Evolutionary conservation across 2,888 invertebrate genomes (phyloP), one percentile per base, ranked within the genome.

Genomic region (Lasioglossum leucozonium): DNA sequence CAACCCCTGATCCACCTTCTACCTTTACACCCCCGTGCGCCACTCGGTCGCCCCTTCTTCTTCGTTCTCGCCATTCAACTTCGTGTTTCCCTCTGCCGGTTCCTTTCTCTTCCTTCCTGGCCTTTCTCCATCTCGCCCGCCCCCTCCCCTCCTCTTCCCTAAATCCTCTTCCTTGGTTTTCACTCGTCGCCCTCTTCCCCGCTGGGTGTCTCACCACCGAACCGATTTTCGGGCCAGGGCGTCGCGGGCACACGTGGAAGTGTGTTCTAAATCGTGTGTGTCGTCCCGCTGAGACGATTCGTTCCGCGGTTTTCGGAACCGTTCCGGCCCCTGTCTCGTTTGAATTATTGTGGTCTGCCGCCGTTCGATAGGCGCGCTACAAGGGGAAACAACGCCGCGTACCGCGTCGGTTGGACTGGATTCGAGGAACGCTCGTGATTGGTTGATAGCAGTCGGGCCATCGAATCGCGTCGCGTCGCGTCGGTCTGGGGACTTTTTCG

Each of bases 261-360:
- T 92, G 91, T 92, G 91, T 90, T 91, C 91, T 90, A 86, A 92
- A 92, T 93, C 92, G 89, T 91, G 91, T 92, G 89, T 91, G 91
- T 91, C 75, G 91, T 91, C 75, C 80, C 77, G 75, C 69, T 47
- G 82, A 75, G 82, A 77, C 86, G 75, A 82, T 80, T 86, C 86
- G 86, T 82, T 79, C 67, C 90, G 82, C 79, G 75, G 73, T 81
- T 87, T 88, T 88, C 85, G 77, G 65, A 69, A 73, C 72, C 62
- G 72, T 80, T 72, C 47, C 72, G 76, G 84, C 22, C 75, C 75
- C 79, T 65, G 79, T 85, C 85, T 71, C 76, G 79, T 85, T 77
- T 72, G 85, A 77, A 84, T 85, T 85, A 80, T 51, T 80, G 85
- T 71, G 80, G 85, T 84, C 22, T 47, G 84, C 85, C 77, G 77